A percentile compares a stretch with the other conserved stretches of the same genome.
Conservation (phyloP, 1,140 invertebrate genomes). For the Papilio machaon region DNA sequence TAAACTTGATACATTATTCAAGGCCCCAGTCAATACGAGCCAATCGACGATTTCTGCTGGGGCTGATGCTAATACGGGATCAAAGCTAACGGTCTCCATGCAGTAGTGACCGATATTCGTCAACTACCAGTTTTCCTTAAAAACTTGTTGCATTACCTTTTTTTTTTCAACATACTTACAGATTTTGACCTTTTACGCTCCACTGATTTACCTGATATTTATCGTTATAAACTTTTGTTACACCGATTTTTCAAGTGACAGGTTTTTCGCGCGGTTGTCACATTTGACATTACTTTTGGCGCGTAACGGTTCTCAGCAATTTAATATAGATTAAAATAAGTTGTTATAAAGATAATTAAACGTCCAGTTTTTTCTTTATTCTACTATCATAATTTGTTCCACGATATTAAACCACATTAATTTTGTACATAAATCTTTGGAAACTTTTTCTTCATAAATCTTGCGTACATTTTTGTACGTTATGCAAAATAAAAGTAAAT, state of each 20-base stretch:
- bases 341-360: constrained; percentile 4
- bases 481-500: not conserved
- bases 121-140: constrained; percentile 26
- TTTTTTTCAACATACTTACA: constrained; percentile 34
- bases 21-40: not conserved
- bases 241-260: constrained; percentile 26
- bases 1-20: constrained; percentile 33
- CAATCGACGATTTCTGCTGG: constrained; percentile 13
- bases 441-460: too few species aligned
- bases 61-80: constrained; percentile 4
- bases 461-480: not conserved
- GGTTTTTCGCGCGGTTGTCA: constrained; percentile 34
- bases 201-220: constrained; percentile 13
- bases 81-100: not conserved
- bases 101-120: constrained; percentile 43
- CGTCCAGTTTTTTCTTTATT: not conserved
- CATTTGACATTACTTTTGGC: constrained; percentile 15
- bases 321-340: constrained; percentile 23
- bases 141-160: constrained; percentile 45
- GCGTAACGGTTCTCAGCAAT: constrained; percentile 10
- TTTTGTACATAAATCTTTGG: not conserved
- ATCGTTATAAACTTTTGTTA: constrained; percentile 37
- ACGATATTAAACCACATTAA: not conserved
- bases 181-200: constrained; percentile 31
- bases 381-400: constrained; percentile 6